These are phyloP conservation scores for Pleuronectes platessa DNA, from an alignment of 2,113 vertebrate species.

Conservation along the genomic window DNA sequence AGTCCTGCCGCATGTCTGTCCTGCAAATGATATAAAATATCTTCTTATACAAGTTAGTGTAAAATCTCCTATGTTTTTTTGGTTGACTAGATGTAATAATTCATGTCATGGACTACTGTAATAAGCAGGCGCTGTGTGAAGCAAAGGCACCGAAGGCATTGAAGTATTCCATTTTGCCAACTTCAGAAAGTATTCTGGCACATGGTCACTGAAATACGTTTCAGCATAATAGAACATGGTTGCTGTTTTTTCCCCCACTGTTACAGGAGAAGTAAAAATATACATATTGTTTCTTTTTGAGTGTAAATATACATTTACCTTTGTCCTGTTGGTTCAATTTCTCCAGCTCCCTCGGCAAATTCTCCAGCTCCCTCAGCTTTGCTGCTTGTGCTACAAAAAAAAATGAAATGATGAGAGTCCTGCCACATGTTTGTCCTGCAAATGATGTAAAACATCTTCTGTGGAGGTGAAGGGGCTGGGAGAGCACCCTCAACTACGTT, in stretches of 20 bases:
- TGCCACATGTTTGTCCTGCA: not conserved
- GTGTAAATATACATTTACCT: conserved; percentile 4
- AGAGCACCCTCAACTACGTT: no score
- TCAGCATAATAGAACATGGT: conserved; percentile 73
- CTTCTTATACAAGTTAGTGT: not conserved
- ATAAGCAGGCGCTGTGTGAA: conserved; percentile 82
- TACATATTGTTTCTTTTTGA: conserved; percentile 81
- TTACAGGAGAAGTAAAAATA: conserved; percentile 82
- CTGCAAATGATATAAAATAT: not conserved
- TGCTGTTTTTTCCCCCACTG: conserved; percentile 78
- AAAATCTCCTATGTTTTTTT: conserved; percentile 46
- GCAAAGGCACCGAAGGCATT: conserved; percentile 73
- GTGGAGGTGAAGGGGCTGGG: no score
- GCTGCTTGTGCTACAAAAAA: not conserved
- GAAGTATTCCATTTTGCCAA: conserved; percentile 73
- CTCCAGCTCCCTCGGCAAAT: conserved; percentile 15
- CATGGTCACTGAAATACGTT: conserved; percentile 76
- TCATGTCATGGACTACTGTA: conserved; percentile 88
- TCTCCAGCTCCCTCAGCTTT: conserved; percentile 4
- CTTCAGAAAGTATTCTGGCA: conserved; percentile 72
- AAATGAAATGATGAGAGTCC: no score
- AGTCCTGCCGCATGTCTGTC: not conserved
- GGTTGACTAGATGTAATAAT: conserved; percentile 76
- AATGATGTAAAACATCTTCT: not conserved
- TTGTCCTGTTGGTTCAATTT: conserved; percentile 24